A percentile compares a stretch with the other conserved stretches of the same genome.
phyloP scores from a whole-genome alignment of 2,888 invertebrate genomes.

The Pollenia griseotomentosa region DNA sequence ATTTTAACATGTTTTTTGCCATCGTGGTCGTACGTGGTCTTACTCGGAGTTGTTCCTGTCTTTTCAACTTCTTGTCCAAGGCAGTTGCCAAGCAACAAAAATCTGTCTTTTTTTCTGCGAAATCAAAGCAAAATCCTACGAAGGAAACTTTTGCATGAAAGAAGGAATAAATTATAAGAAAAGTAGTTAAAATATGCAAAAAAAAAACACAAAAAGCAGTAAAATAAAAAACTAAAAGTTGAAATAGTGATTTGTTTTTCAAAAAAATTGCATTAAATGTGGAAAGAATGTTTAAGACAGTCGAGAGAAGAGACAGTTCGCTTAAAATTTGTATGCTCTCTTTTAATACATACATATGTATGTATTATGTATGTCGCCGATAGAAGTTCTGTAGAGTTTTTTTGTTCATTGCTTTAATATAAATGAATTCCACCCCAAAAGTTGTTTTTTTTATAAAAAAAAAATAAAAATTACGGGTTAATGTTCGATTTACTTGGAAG shows the following conservation, averaged over 20 bases:
- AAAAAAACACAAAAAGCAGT: background rate
- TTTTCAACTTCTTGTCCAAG: slow-evolving; percentile 31
- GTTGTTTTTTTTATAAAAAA: slow-evolving; percentile 8
- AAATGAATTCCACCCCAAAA: slow-evolving; percentile 68
- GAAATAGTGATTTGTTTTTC: slow-evolving; percentile 53
- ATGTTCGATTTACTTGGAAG: slow-evolving; percentile 69
- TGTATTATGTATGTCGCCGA: background rate
- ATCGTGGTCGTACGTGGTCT: slow-evolving; percentile 26
- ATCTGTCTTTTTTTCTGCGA: slow-evolving; percentile 28
- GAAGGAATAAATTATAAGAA: slow-evolving; percentile 38
- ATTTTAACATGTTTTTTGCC: slow-evolving; percentile 63
- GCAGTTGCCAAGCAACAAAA: slow-evolving; percentile 67
- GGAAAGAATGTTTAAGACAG: slow-evolving; percentile 39
- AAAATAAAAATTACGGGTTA: slow-evolving; percentile 62
- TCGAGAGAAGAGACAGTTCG: slow-evolving; percentile 12
- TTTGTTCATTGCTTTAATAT: slow-evolving; percentile 56
- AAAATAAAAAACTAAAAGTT: slow-evolving; percentile 16
- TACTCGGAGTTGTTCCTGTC: background rate
- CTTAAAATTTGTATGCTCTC: background rate
- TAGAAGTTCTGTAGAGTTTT: slow-evolving; percentile 34
- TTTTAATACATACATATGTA: background rate
- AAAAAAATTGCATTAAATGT: slow-evolving; percentile 44
- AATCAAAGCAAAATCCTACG: slow-evolving; percentile 45
- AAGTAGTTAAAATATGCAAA: slow-evolving; percentile 42
- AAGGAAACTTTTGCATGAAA: slow-evolving; percentile 52